phyloP scores from a whole-genome alignment of 2,113 vertebrate species.

The Nestor notabilis region DNA sequence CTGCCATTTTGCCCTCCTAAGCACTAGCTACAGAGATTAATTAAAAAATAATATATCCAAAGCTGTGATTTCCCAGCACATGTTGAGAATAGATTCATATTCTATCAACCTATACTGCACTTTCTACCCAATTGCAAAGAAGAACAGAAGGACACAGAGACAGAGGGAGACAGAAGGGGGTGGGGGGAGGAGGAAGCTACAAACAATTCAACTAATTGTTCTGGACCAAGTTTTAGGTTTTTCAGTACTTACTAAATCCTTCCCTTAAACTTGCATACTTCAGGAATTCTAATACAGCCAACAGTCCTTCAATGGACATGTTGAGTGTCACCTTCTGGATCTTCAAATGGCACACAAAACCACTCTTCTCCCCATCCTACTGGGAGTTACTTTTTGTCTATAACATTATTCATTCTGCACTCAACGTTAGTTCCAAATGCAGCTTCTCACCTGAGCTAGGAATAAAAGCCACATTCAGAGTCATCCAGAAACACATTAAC shows the following conservation, averaged over 20 bases:
- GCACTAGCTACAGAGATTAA: background rate
- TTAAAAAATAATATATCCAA: background rate
- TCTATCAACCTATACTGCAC: background rate
- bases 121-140: background rate
- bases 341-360: slow-evolving; percentile 11
- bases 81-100: background rate
- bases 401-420: background rate
- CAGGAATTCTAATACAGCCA: background rate
- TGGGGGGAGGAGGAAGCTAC: rapidly evolving
- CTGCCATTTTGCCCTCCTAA: background rate
- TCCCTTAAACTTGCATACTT: background rate
- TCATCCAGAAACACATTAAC: background rate
- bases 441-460: background rate
- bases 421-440: background rate
- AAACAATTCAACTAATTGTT: background rate
- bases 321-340: background rate
- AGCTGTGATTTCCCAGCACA: background rate
- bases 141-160: background rate
- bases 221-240: background rate
- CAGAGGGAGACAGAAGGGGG: background rate
- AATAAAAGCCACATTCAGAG: background rate
- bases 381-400: slow-evolving; percentile 12
- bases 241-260: background rate
- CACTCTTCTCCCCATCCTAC: background rate
- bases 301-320: background rate